Evolutionary conservation across 2,797 vertebrate species (phyloP).

Genomic region (Sebastes matsubarae): DNA sequence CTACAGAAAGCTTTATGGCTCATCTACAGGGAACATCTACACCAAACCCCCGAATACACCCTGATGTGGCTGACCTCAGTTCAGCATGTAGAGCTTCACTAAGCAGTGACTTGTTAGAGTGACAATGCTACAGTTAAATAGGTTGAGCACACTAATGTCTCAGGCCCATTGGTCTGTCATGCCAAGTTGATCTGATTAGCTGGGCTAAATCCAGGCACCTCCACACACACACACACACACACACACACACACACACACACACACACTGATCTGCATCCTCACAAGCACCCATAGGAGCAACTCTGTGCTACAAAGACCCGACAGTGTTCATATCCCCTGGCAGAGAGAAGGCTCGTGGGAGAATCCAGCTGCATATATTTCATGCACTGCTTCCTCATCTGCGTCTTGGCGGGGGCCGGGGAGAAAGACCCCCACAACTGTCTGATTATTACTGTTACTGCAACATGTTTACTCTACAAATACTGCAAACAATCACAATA

Average conservation of each 20-base stretch:
- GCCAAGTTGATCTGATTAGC: constrained; percentile 70
- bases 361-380: constrained; percentile 24
- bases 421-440: background rate
- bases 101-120: constrained; percentile 36
- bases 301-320: background rate
- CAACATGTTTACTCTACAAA: background rate
- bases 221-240: constrained; percentile 9
- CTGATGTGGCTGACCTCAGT: background rate
- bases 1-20: background rate
- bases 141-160: constrained; percentile 59
- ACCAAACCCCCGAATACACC: background rate
- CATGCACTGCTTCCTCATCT: constrained; percentile 1
- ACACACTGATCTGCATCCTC: background rate
- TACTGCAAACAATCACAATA: background rate
- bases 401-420: background rate
- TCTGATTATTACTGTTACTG: background rate
- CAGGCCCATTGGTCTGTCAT: constrained; percentile 52
- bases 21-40: background rate
- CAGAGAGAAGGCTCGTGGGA: constrained; percentile 14
- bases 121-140: constrained; percentile 52
- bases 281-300: background rate
- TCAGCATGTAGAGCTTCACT: background rate
- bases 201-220: constrained; percentile 53
- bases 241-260: constrained; percentile 10
- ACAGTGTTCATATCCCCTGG: background rate